A percentile compares a stretch with the other conserved stretches of the same genome.
Evolutionary conservation across 2,113 vertebrate genomes (phyloP).

Genomic region (Panthera uncia): DNA sequence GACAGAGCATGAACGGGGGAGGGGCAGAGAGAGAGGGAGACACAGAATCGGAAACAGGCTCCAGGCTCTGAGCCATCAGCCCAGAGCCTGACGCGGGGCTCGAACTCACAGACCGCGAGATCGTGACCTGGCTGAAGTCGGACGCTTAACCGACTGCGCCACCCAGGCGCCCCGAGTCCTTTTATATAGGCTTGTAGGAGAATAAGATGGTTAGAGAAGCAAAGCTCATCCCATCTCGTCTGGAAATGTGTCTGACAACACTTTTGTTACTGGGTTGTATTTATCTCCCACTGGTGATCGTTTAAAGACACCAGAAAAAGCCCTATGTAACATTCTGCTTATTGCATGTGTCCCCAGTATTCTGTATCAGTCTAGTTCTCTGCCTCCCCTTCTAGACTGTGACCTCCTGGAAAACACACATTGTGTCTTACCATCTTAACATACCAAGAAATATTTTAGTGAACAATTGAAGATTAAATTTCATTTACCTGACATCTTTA

Average conservation of each 20-base stretch:
- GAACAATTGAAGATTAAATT: background rate
- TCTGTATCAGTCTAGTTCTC: background rate
- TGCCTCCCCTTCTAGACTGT: background rate
- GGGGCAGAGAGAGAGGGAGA: too few relatives aligned
- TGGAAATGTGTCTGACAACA: background rate
- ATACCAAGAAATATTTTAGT: background rate
- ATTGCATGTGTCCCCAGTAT: background rate
- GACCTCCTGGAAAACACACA: background rate
- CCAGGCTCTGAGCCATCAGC: too few relatives aligned
- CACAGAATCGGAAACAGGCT: too few relatives aligned
- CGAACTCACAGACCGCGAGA: too few relatives aligned
- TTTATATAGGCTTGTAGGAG: background rate
- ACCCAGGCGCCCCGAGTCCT: too few relatives aligned
- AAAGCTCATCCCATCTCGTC: background rate
- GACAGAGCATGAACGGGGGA: too few relatives aligned
- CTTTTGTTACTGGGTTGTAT: background rate
- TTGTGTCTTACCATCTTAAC: background rate
- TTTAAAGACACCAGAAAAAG: background rate
- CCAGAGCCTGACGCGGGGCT: too few relatives aligned
- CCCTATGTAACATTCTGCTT: background rate
- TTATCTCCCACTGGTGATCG: background rate
- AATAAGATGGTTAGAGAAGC: background rate
- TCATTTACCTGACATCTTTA: background rate
- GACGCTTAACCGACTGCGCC: too few relatives aligned
- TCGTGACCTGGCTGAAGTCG: too few relatives aligned